Evolutionary conservation across 92 coral and sea anemone species (phyloP).

Genomic region (Phenganax stokvisi): DNA sequence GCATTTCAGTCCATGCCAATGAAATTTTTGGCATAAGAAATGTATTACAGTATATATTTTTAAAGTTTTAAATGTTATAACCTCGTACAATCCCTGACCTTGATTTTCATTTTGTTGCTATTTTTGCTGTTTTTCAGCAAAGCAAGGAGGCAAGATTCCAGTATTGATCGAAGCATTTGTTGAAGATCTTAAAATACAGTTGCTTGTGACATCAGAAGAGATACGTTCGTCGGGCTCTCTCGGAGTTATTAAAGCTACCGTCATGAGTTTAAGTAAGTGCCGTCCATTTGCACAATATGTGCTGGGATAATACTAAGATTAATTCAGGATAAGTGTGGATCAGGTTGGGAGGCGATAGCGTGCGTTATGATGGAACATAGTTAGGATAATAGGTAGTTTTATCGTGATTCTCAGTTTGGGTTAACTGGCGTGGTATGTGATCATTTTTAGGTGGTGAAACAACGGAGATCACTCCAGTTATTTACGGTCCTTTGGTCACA

Average conservation of each 20-base stretch:
- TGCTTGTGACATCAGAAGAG: constrained; percentile 58
- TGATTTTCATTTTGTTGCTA: neutral
- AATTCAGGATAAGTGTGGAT: neutral
- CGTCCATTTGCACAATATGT: neutral
- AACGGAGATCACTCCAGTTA: constrained; percentile 54
- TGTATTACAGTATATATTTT: no score
- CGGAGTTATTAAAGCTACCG: constrained; percentile 53
- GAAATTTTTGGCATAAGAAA: no score
- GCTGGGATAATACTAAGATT: no score
- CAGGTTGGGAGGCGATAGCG: neutral
- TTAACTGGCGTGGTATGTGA: neutral
- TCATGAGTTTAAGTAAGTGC: constrained; percentile 58
- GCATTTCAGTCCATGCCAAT: no score
- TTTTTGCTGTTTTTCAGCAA: constrained; percentile 6
- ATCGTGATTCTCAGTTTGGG: neutral
- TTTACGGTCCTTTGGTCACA: constrained; percentile 82
- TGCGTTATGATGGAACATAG: neutral
- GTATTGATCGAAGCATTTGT: constrained; percentile 55
- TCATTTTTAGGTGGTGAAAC: constrained; percentile 13
- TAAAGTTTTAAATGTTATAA: no score
- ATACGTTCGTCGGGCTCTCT: constrained; percentile 70
- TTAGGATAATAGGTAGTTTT: neutral
- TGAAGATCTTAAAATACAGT: constrained; percentile 64
- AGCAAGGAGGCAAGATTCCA: constrained; percentile 36
- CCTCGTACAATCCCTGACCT: no score